Evolutionary conservation across 2,888 invertebrate genomes (phyloP).

Genomic region (Synergus gifuensis): DNA sequence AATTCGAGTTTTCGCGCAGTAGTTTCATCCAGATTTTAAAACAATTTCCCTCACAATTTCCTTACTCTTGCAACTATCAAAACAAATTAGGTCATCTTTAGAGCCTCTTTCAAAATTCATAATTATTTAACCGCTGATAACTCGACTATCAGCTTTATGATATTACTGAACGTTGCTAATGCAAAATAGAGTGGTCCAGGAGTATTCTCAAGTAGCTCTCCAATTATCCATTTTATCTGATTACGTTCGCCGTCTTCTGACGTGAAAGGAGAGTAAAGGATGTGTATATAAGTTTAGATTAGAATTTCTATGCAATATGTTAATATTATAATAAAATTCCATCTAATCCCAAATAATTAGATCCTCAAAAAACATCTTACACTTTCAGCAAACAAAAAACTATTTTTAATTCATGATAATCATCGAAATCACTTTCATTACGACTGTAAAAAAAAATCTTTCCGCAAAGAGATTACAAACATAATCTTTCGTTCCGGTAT

Average conservation of each 20-base stretch:
- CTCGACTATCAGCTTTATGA: neutral
- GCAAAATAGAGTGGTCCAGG: conserved; percentile 22
- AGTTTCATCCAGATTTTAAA: neutral
- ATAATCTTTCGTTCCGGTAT: neutral
- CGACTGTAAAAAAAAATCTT: too few species aligned
- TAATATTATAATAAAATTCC: neutral
- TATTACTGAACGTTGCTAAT: conserved; percentile 26
- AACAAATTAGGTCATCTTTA: neutral
- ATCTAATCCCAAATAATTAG: neutral
- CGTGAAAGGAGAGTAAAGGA: conserved; percentile 26
- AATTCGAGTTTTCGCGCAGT: too few species aligned
- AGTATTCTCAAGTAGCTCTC: conserved; percentile 44
- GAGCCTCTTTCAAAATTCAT: neutral
- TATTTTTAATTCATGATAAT: neutral
- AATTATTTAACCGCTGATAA: conserved; percentile 6
- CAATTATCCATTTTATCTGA: conserved; percentile 56
- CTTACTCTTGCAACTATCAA: neutral
- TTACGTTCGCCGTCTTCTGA: conserved; percentile 39
- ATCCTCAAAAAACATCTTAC: too few species aligned
- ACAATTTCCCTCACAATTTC: too few species aligned
- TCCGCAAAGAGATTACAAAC: too few species aligned
- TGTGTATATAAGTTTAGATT: neutral
- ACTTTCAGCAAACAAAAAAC: too few species aligned
- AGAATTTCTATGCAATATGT: neutral
- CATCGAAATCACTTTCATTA: neutral